Evolutionary conservation across 2,888 invertebrate genomes (phyloP), one percentile per base, ranked within the genome.

Genomic region (Latrodectus hesperus): DNA sequence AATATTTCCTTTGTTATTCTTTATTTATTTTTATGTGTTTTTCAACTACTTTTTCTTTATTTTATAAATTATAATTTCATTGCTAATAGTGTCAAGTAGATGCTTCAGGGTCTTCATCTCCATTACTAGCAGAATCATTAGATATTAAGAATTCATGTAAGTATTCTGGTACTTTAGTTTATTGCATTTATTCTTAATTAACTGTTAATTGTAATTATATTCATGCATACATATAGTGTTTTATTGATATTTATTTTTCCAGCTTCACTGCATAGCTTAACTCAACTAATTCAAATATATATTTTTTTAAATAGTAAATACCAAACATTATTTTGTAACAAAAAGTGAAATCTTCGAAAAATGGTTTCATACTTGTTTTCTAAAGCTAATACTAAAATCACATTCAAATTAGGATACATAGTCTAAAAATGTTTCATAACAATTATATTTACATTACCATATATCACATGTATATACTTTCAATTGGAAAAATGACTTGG

Each of bases 11-110:
- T 22, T n/a, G 17, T 73, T 73, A 73, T 51, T 73, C 14, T 73
- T 8, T 52, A 53, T 49, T 64, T 38, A 64, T 11, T 64, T 55
- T 12, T 22, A 55, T 12, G 9, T 12, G 9, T n/a, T 16, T 73
- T 38, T 67, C 65, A 0, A n/a, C 4, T 38, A 38, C 38, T 38
- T 38, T 38, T 3, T 38, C 38, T 38, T 38, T 38, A 38, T 38
- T 38, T 6, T 38, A 1, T 22, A 38, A 38, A 38, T 38, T 38
- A 1, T 38, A 38, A 1, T 38, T 38, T 38, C 38, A 1, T 38
- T 38, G 49, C 4, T 77, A 71, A 71, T 9, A 82, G 83, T 85
- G 81, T 64, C 89, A 90, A 74, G 89, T 89, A 64, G 90, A 90
- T 71, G 85, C 90, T 11, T 85, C 89, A 85, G 85, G 89, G 11